phyloP scores from a whole-genome alignment of 2,888 invertebrate species.

The Willowsia nigromaculata region DNA sequence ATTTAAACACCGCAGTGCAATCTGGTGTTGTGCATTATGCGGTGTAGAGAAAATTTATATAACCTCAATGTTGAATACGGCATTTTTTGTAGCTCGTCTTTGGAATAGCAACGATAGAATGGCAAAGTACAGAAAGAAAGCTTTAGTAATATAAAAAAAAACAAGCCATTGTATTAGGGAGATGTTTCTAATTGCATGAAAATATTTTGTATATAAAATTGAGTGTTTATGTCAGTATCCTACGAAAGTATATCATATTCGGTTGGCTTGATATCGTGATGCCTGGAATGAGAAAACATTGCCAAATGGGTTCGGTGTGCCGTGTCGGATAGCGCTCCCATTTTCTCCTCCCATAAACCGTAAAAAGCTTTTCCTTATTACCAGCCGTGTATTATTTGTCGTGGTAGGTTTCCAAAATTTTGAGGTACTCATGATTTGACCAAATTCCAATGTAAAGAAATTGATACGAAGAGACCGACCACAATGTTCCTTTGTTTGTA shows the following conservation, averaged over 20 bases:
- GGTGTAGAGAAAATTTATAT: neutral
- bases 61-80: neutral
- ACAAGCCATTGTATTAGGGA: too few species aligned
- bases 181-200: slow-evolving; percentile 4
- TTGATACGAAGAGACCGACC: neutral
- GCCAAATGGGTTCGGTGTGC: slow-evolving; percentile 1
- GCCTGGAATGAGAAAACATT: neutral
- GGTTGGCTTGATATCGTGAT: neutral
- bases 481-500: neutral
- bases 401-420: neutral
- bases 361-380: neutral
- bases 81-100: too few species aligned
- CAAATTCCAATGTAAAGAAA: neutral
- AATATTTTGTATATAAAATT: neutral
- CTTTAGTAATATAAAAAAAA: too few species aligned
- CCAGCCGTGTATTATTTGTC: too few species aligned
- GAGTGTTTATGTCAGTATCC: too few species aligned
- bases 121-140: too few species aligned
- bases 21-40: neutral
- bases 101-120: too few species aligned
- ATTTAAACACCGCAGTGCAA: neutral
- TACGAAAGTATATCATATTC: neutral
- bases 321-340: neutral
- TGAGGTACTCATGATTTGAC: neutral
- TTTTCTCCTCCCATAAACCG: neutral